These are phyloP conservation scores for Zosterops pallidus DNA, from an alignment of 2,113 vertebrate genomes.

Conservation along the genomic window DNA sequence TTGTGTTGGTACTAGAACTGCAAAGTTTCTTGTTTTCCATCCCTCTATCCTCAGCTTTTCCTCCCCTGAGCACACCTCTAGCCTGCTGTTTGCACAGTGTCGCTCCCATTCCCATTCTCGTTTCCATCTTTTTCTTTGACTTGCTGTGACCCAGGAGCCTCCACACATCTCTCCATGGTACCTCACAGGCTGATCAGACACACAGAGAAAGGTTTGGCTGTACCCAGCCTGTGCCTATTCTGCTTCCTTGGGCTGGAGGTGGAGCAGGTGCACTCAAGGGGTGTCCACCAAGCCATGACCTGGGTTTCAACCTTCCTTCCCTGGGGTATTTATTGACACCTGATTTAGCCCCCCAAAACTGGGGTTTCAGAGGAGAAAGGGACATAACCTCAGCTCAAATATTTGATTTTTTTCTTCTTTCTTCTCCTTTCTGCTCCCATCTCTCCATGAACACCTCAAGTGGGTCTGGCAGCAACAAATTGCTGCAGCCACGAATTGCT, in stretches of 20 bases:
- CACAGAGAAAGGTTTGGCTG: background rate
- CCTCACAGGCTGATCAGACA: background rate
- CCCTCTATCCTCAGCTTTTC: background rate
- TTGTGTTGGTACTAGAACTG: background rate
- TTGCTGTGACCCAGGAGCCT: background rate
- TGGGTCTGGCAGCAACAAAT: background rate
- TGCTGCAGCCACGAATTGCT: background rate
- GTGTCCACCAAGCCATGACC: background rate
- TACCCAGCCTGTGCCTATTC: background rate
- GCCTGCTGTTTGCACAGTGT: background rate
- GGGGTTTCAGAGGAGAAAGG: background rate
- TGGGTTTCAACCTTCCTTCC: background rate
- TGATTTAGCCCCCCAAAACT: background rate
- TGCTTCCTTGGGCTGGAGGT: background rate
- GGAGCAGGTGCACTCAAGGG: rapidly evolving
- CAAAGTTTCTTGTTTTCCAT: background rate
- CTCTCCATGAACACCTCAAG: background rate
- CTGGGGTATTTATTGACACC: background rate
- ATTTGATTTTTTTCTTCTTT: background rate
- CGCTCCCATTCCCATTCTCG: background rate
- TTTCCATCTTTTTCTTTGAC: background rate
- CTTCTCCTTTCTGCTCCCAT: background rate
- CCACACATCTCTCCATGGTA: background rate
- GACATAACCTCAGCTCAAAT: background rate
- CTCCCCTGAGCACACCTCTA: background rate